A percentile compares a stretch with the other conserved stretches of the same genome.
These are phyloP conservation scores for Pluvianellus socialis DNA, from an alignment of 2,113 vertebrate species.

Conservation along the genomic window DNA sequence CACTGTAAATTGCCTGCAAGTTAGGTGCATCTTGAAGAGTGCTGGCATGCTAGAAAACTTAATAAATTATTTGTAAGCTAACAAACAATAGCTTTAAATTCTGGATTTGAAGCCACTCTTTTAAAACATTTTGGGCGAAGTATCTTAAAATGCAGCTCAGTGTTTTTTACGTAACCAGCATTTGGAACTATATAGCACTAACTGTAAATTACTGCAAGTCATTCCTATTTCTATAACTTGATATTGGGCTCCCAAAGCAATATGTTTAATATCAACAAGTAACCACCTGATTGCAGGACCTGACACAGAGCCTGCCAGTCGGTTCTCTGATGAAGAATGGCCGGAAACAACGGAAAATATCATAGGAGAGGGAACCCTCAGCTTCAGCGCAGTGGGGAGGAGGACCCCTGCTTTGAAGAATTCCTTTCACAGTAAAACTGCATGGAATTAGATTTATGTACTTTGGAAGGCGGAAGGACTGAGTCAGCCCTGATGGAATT, in stretches of 20 bases:
- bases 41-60: not conserved
- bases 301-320: not conserved
- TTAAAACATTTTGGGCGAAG: not conserved
- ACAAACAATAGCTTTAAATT: not conserved
- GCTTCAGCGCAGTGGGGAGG: not conserved
- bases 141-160: not conserved
- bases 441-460: constrained; percentile 53
- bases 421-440: constrained; percentile 22
- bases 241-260: not conserved
- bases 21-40: not conserved
- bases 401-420: constrained; percentile 40
- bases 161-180: rapidly evolving
- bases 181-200: not conserved
- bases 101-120: not conserved
- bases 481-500: constrained; percentile 57
- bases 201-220: not conserved
- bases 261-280: not conserved
- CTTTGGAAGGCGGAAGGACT: constrained; percentile 50
- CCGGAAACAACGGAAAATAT: not conserved
- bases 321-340: not conserved
- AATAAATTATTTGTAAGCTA: not conserved
- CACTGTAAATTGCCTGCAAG: not conserved
- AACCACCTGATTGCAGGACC: not conserved
- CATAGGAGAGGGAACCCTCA: not conserved
- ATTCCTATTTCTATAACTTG: not conserved